These are phyloP conservation scores for Mesorhabditis spiculigera DNA, from an alignment of 2,888 invertebrate species.

Conservation along the genomic window DNA sequence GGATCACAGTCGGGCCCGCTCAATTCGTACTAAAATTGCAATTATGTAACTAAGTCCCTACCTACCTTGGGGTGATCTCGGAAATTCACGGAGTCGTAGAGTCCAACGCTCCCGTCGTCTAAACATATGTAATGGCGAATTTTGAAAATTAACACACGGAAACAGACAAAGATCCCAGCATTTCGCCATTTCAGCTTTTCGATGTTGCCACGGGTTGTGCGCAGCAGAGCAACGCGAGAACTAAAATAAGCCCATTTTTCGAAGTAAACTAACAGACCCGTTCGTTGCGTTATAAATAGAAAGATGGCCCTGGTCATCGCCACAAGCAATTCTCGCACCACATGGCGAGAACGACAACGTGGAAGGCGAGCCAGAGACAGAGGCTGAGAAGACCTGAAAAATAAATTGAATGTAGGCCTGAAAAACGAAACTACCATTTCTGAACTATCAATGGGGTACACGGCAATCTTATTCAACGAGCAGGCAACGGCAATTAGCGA, in stretches of 20 bases:
- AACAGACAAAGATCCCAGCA: constrained; percentile 66
- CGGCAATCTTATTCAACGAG: background rate
- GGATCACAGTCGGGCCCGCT: constrained; percentile 74
- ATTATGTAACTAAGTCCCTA: background rate
- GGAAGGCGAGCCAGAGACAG: background rate
- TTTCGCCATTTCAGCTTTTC: constrained; percentile 64
- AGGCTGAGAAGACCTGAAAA: background rate
- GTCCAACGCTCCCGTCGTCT: constrained; percentile 68
- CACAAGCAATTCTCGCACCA: background rate
- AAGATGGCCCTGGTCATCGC: background rate
- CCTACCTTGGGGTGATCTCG: background rate
- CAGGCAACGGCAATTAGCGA: background rate
- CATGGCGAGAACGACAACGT: background rate
- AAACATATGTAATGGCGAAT: background rate
- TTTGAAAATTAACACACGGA: constrained; percentile 59
- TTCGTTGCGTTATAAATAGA: background rate
- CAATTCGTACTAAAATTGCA: constrained; percentile 62
- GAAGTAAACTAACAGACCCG: background rate
- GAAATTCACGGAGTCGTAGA: constrained; percentile 47
- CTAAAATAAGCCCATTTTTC: constrained; percentile 17
- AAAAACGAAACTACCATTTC: background rate
- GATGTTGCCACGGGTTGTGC: constrained; percentile 59
- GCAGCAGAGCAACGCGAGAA: constrained; percentile 15
- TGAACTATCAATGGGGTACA: background rate
- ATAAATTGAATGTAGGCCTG: no score